These are phyloP conservation scores for Adelphocoris suturalis DNA, from an alignment of 2,888 invertebrate genomes.

Conservation along the genomic window DNA sequence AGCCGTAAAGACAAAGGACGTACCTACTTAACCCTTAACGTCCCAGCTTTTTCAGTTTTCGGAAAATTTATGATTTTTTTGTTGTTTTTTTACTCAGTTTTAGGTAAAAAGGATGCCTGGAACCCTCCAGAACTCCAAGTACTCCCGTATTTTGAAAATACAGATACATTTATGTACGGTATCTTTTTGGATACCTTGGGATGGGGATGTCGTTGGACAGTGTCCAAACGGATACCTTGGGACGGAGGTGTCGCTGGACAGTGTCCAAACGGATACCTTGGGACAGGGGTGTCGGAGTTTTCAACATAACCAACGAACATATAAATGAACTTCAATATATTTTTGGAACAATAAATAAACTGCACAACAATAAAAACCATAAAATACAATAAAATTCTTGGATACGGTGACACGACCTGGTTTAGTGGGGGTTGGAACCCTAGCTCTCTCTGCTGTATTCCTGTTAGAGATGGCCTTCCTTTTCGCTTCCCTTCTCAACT, in stretches of 20 bases:
- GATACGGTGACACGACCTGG: no score
- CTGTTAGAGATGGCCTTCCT: no score
- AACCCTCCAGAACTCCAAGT: neutral
- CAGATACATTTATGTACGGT: conserved; percentile 11
- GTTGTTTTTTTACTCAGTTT: neutral
- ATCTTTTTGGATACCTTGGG: conserved; percentile 2
- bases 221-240: neutral
- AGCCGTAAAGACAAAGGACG: no score
- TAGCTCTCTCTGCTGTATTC: no score
- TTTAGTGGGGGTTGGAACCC: no score
- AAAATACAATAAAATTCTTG: no score
- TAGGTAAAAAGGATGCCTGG: neutral
- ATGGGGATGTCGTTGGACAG: neutral
- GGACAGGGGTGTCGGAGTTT: neutral
- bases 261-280: neutral
- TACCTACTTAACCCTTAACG: neutral
- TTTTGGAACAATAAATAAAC: no score
- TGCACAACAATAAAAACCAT: no score
- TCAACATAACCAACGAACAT: no score
- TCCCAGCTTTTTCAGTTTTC: neutral
- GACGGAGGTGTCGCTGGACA: neutral
- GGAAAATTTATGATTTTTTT: neutral
- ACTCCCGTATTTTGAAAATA: neutral
- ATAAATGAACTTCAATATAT: no score
- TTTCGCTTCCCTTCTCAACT: no score